phyloP scores from a whole-genome alignment of 2,113 vertebrate genomes.

The Hippocampus guttulatus region DNA sequence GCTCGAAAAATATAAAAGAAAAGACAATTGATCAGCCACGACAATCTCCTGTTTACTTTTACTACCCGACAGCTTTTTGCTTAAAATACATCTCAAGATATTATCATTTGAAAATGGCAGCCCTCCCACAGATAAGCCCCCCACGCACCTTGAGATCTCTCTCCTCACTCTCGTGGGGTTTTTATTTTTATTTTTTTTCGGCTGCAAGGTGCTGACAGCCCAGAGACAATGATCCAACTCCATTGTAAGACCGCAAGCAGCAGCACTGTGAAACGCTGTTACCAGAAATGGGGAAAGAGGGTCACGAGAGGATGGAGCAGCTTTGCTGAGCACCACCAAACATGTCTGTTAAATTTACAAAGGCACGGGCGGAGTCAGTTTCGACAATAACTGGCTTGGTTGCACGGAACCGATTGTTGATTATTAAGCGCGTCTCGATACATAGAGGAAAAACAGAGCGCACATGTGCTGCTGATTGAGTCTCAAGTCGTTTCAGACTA shows the following conservation, averaged over 20 bases:
- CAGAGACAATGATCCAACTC: constrained; percentile 64
- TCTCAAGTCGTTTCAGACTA: too few relatives aligned
- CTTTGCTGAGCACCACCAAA: too few relatives aligned
- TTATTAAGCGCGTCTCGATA: too few relatives aligned
- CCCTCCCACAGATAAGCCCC: constrained; percentile 19
- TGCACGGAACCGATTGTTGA: neutral
- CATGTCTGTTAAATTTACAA: too few relatives aligned
- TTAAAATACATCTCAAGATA: constrained; percentile 58
- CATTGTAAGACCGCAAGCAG: constrained; percentile 47
- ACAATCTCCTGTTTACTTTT: constrained; percentile 8
- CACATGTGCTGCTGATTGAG: too few relatives aligned
- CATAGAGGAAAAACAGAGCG: too few relatives aligned
- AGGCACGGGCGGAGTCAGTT: neutral
- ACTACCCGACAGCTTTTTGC: constrained; percentile 40
- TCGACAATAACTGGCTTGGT: neutral
- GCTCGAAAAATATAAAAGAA: constrained; percentile 46
- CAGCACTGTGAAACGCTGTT: constrained; percentile 41
- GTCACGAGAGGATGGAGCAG: constrained; percentile 12
- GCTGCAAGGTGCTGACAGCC: constrained; percentile 65
- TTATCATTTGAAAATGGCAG: constrained; percentile 60
- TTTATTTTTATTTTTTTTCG: constrained; percentile 40
- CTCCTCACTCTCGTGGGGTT: constrained; percentile 19
- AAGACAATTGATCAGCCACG: constrained; percentile 39
- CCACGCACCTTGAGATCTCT: constrained; percentile 29
- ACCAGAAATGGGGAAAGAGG: constrained; percentile 50